Percentiles rank a stretch among this genome's conserved stretches.
Conservation (phyloP, 2,113 vertebrate genomes). For the Ailurus styani region DNA sequence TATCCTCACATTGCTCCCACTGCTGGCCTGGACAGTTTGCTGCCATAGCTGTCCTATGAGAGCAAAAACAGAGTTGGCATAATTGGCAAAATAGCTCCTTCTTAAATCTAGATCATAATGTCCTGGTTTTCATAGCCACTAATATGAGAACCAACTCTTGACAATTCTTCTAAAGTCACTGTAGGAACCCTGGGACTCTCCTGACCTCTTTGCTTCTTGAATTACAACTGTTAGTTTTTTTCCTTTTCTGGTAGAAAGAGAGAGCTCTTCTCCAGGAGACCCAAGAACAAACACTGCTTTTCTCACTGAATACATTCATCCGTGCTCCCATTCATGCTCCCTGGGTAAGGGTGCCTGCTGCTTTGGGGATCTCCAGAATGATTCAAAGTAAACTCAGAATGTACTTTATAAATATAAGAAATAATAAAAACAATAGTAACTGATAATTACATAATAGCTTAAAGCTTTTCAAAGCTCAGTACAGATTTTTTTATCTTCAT, state of each 20-base stretch:
- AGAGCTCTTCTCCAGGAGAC: neutral
- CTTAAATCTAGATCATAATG: neutral
- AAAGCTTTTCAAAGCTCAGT: neutral
- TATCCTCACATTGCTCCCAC: neutral
- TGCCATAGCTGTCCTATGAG: neutral
- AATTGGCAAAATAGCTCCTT: neutral
- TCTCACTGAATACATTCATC: neutral
- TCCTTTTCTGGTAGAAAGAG: neutral
- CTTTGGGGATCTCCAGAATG: neutral
- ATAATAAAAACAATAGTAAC: neutral
- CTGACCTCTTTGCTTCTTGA: neutral
- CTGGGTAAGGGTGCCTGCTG: neutral
- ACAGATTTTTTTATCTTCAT: neutral
- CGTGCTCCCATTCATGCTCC: neutral
- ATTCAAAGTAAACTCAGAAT: neutral
- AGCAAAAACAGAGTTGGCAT: neutral
- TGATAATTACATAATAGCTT: neutral
- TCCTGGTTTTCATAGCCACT: neutral
- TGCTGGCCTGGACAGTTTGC: neutral
- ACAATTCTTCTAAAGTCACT: neutral
- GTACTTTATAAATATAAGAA: neutral
- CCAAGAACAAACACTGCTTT: neutral
- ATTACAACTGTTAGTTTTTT: neutral
- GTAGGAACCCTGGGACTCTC: neutral
- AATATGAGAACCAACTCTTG: neutral